Percentiles rank a stretch among this genome's conserved stretches.
Conservation (phyloP, 2,888 invertebrate species). For the Bhutanitis thaidina region DNA sequence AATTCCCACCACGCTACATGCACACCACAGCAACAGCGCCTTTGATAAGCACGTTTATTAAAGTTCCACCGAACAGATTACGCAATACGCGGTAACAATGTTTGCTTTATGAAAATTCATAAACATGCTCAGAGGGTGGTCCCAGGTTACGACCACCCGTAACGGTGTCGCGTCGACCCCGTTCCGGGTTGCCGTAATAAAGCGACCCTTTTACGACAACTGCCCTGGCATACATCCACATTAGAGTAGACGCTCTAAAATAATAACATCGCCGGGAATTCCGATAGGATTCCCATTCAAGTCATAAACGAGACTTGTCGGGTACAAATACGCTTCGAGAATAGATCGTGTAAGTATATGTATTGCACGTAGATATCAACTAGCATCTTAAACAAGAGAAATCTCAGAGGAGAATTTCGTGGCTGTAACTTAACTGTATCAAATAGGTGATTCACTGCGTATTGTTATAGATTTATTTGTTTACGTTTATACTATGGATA, state of each 20-base stretch:
- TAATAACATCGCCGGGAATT: constrained; percentile 47
- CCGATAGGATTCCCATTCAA: constrained; percentile 51
- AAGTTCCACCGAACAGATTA: constrained; percentile 8
- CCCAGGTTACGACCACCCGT: constrained; percentile 58
- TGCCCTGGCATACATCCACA: constrained; percentile 36
- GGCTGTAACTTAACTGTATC: too few species aligned
- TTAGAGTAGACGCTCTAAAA: constrained; percentile 36
- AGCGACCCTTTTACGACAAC: constrained; percentile 63
- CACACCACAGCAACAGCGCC: background rate
- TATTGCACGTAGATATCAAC: background rate
- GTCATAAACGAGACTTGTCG: constrained; percentile 42
- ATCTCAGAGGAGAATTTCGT: background rate
- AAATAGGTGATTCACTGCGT: too few species aligned
- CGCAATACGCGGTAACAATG: constrained; percentile 28
- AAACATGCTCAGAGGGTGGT: constrained; percentile 47
- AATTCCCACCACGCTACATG: background rate
- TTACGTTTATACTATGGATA: too few species aligned
- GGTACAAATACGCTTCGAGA: constrained; percentile 12
- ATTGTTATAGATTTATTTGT: too few species aligned
- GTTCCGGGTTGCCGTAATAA: constrained; percentile 48
- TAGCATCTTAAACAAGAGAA: background rate
- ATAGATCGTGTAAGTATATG: background rate
- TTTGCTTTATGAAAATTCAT: constrained; percentile 55
- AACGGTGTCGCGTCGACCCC: constrained; percentile 39
- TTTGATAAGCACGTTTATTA: constrained; percentile 9